Percentiles rank a stretch among this genome's conserved stretches.
Conservation (phyloP, 30 jellyfish, hydroid and myxozoan species). For the Aurelia sp. region DNA sequence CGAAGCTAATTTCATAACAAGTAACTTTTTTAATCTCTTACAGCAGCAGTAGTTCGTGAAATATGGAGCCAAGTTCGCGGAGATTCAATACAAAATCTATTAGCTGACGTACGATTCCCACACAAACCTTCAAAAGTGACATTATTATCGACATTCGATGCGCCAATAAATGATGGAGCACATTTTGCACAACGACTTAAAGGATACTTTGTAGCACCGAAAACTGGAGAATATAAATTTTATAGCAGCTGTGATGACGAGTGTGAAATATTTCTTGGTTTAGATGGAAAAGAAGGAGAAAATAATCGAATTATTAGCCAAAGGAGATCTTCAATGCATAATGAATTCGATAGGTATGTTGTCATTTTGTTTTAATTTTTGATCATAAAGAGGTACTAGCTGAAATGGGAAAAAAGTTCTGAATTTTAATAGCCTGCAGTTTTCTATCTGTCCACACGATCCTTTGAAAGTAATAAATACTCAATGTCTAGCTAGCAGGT, state of each 20-base stretch:
- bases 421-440: no score
- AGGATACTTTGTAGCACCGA: conserved; percentile 92
- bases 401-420: no score
- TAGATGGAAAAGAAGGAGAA: conserved; percentile 96
- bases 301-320: conserved; percentile 82
- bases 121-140: conserved; percentile 84
- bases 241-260: conserved; percentile 95
- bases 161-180: conserved; percentile 63
- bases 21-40: background rate
- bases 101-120: conserved; percentile 97
- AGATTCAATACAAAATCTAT: conserved; percentile 75
- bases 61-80: conserved; percentile 86
- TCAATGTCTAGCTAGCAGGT: no score
- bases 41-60: conserved; percentile 83
- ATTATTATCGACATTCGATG: conserved; percentile 67
- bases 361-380: no score
- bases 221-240: conserved; percentile 85
- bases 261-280: conserved; percentile 94
- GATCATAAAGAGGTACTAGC: no score
- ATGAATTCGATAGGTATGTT: conserved; percentile 82
- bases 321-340: conserved; percentile 65
- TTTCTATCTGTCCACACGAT: no score
- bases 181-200: conserved; percentile 87
- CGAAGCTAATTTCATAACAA: no score
- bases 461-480: no score